Percentiles rank a stretch among this genome's conserved stretches.
These are phyloP conservation scores for Tricholauxania praeusta DNA, from an alignment of 2,888 invertebrate genomes.

Conservation along the genomic window DNA sequence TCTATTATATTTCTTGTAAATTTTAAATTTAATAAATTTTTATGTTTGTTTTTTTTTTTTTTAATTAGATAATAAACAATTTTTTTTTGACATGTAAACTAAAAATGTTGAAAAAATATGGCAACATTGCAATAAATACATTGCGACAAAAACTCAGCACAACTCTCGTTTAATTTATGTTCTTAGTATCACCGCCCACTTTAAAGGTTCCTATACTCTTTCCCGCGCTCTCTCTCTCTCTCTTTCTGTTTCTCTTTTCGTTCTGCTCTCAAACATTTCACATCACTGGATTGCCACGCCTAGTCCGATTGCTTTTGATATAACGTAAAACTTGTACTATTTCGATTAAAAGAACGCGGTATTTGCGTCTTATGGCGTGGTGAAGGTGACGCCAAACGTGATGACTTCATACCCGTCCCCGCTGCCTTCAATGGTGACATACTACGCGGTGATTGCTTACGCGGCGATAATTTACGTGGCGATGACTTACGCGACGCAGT, in stretches of 20 bases:
- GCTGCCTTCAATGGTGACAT: conserved; percentile 2
- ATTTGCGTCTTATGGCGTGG: conserved; percentile 30
- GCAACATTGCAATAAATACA: conserved; percentile 54
- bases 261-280: too few species aligned
- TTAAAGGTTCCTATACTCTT: neutral
- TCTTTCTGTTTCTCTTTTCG: neutral
- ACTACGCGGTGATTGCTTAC: conserved; percentile 31
- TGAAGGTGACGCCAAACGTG: conserved; percentile 3
- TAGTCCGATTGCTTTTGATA: neutral
- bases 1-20: conserved; percentile 30
- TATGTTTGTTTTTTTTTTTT: conserved; percentile 43
- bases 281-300: neutral
- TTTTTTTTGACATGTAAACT: conserved; percentile 42
- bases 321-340: conserved; percentile 21
- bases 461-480: neutral
- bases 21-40: conserved; percentile 36
- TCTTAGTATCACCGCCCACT: neutral
- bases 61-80: conserved; percentile 45
- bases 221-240: neutral
- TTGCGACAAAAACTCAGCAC: conserved; percentile 48
- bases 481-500: neutral
- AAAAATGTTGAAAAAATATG: conserved; percentile 47
- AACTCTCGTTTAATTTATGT: conserved; percentile 14
- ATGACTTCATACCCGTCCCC: conserved; percentile 11
- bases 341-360: conserved; percentile 34